Percentiles rank a stretch among this genome's conserved stretches.
Evolutionary conservation across 2,888 invertebrate species (phyloP).

Genomic region (Ennomos erosarius): DNA sequence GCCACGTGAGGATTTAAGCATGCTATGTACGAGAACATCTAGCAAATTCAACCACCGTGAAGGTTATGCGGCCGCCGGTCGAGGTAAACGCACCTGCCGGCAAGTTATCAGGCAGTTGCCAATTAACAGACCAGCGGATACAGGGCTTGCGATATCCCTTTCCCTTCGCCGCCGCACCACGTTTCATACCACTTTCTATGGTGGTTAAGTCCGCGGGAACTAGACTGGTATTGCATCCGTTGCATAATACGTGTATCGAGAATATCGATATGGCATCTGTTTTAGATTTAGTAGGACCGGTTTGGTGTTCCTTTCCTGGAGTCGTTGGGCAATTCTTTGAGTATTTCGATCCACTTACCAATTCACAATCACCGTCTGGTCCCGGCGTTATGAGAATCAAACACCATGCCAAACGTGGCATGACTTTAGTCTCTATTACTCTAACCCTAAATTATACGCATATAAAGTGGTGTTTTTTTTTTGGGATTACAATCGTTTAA

Average conservation of each 20-base stretch:
- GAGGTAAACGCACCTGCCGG: conserved; percentile 39
- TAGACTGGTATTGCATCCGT: conserved; percentile 47
- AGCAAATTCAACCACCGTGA: conserved; percentile 33
- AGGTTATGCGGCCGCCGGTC: conserved; percentile 30
- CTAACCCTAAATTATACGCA: no score
- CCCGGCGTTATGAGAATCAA: no score
- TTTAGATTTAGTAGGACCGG: conserved; percentile 30
- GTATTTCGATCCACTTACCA: no score
- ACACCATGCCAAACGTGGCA: no score
- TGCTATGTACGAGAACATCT: conserved; percentile 6
- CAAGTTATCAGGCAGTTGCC: conserved; percentile 35
- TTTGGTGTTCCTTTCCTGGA: conserved; percentile 1
- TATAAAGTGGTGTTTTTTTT: no score
- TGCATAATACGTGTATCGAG: conserved; percentile 48
- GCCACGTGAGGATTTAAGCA: conserved; percentile 10
- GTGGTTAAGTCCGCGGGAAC: conserved; percentile 59
- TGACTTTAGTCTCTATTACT: no score
- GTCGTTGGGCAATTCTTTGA: no score
- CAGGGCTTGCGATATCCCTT: conserved; percentile 48
- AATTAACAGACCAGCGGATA: conserved; percentile 50
- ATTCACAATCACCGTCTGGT: no score
- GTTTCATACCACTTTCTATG: conserved; percentile 60
- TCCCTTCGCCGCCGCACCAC: conserved; percentile 48
- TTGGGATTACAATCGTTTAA: no score
- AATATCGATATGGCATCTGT: conserved; percentile 37